phyloP scores from a whole-genome alignment of 1,140 invertebrate genomes.

The Drosophila rhopaloa region DNA sequence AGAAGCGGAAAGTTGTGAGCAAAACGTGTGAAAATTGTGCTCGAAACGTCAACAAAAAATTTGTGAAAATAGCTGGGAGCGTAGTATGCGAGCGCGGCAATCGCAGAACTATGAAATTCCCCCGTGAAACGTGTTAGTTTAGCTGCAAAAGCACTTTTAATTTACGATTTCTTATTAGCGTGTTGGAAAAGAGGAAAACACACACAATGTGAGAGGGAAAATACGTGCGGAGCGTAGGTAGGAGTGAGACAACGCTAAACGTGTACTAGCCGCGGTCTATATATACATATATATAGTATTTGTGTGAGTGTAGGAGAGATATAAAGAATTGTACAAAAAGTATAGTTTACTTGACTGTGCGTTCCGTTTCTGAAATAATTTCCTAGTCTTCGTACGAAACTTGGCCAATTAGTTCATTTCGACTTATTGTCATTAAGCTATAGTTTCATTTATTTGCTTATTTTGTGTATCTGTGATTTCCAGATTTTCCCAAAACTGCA shows the following conservation, averaged over 20 bases:
- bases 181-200: constrained; percentile 75
- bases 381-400: not conserved
- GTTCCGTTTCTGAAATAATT: constrained; percentile 30
- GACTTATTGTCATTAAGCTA: constrained; percentile 6
- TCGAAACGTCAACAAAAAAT: constrained; percentile 65
- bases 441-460: not conserved
- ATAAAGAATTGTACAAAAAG: constrained; percentile 67
- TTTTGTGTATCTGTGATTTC: not conserved
- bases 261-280: constrained; percentile 72
- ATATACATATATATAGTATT: constrained; percentile 67
- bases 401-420: constrained; percentile 15
- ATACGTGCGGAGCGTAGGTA: constrained; percentile 57
- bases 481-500: not conserved
- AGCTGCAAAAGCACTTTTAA: constrained; percentile 54
- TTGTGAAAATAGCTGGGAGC: constrained; percentile 37
- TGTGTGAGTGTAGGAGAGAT: constrained; percentile 51
- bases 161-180: constrained; percentile 72
- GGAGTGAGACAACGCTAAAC: constrained; percentile 69
- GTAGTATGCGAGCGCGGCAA: constrained; percentile 43
- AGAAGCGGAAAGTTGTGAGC: constrained; percentile 37
- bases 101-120: constrained; percentile 59
- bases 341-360: constrained; percentile 33
- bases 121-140: constrained; percentile 70
- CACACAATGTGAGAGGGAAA: constrained; percentile 72
- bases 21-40: constrained; percentile 52